Evolutionary conservation across 2,113 vertebrate genomes (phyloP), one percentile per base, ranked within the genome.

Genomic region (Polypterus senegalus): DNA sequence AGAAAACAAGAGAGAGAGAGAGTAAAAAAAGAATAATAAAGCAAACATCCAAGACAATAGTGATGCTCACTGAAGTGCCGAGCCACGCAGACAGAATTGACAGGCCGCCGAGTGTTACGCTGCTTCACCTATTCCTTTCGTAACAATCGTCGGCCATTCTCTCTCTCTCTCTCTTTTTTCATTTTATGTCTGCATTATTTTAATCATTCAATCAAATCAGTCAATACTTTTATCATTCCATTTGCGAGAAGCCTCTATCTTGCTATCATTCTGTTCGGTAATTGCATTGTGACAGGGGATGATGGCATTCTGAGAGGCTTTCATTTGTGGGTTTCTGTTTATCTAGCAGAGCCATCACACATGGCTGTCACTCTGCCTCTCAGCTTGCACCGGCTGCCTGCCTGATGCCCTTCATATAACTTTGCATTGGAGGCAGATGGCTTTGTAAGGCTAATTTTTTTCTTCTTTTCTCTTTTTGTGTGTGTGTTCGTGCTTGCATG

Each of bases 131-230:
- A 86, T 87, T 88, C 85, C 82, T 86, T 83, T 83, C 62, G 74
- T 85, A 86, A 88, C 86, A 88, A 83, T 88, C 87, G 89, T 83
- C 86, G 88, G 43, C 48, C 72, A 68, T 73, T 72, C 74, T 76
- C 69, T 62, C 72, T 73, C 71, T 73, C 46, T 57, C 56, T 74
- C 91, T 85, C 87, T 91, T 90, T 89, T 89, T 88, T 85, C 91
- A 94, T 97, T 97, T 96, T 90, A 97, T 92, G 93, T 98, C 92
- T 98, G 96, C 96, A 97, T 98, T 98, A 98, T 98, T 98, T 97
- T 97, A 98, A 98, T 98, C 96, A 98, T 97, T 97, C 93, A 97
- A 97, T 97, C 94, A 98, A 97, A 98, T 98, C 96, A 98, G 96
- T 98, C 96, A 98, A 98, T 98, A 98, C 94, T 98, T 98, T 97